Conservation (phyloP, 2,888 invertebrate genomes). For the Callyntrura sp. region DNA sequence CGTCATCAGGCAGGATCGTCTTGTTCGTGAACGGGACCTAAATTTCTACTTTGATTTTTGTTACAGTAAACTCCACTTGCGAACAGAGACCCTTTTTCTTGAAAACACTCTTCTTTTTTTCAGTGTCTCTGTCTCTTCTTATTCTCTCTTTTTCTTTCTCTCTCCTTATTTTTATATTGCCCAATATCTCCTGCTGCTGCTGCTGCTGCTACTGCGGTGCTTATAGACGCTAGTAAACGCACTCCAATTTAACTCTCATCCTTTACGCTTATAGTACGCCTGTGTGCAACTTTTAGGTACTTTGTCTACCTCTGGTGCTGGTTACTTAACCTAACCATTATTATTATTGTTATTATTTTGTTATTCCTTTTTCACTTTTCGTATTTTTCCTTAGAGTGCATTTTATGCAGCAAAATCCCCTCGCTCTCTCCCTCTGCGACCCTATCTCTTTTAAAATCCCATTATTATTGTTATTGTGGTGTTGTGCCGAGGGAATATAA, state of each 20-base stretch:
- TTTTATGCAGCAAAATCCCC: neutral
- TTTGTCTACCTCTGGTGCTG: neutral
- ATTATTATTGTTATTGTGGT: neutral
- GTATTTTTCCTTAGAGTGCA: constrained; percentile 27
- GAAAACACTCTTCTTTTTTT: neutral
- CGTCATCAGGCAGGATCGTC: neutral
- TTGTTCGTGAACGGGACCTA: constrained; percentile 41
- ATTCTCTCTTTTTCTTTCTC: neutral
- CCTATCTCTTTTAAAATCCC: neutral
- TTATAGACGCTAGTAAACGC: neutral
- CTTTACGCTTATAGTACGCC: neutral
- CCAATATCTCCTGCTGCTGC: neutral
- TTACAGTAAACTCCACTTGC: constrained; percentile 13
- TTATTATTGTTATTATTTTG: neutral
- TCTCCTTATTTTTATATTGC: constrained; percentile 31
- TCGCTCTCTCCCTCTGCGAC: neutral
- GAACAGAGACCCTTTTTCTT: constrained; percentile 40
- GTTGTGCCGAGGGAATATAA: constrained; percentile 49
- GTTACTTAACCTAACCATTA: neutral
- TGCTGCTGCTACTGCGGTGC: neutral
- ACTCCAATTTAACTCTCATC: constrained; percentile 41
- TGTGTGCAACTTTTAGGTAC: constrained; percentile 46
- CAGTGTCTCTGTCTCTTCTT: constrained; percentile 17
- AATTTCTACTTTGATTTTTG: constrained; percentile 43
- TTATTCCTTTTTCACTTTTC: constrained; percentile 15